Percentiles rank a stretch among this genome's conserved stretches.
Conservation (phyloP, 2,113 vertebrate genomes). For the Chunga burmeisteri region DNA sequence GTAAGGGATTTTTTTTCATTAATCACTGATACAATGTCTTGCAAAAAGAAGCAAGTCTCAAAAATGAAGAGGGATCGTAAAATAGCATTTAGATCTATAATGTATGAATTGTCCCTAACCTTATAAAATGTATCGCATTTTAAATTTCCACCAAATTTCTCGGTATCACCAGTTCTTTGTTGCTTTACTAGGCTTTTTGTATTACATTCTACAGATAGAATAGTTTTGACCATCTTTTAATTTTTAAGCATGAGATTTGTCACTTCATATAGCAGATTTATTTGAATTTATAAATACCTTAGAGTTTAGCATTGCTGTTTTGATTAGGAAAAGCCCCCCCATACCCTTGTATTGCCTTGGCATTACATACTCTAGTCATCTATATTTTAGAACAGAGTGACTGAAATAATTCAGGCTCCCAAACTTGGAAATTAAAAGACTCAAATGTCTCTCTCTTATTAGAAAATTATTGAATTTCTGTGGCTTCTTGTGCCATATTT, state of each 20-base stretch:
- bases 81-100: not conserved
- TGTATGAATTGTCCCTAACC: not conserved
- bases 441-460: conserved; percentile 54
- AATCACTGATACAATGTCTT: not conserved
- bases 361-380: not conserved
- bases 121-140: not conserved
- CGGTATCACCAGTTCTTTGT: not conserved
- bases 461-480: conserved; percentile 67
- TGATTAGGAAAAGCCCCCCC: not conserved
- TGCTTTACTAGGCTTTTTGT: not conserved
- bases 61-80: not conserved
- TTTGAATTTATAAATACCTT: not conserved
- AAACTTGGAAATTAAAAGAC: conserved; percentile 63
- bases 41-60: not conserved
- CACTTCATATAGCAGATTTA: not conserved
- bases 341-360: not conserved
- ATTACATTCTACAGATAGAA: not conserved
- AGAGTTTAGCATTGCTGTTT: not conserved
- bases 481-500: conserved; percentile 61
- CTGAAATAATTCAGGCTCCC: conserved; percentile 29
- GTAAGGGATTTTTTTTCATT: not conserved
- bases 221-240: not conserved
- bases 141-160: not conserved
- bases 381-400: not conserved
- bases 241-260: not conserved